Evolutionary conservation across 2,113 vertebrate species (phyloP), one percentile per base, ranked within the genome.

Genomic region (Poicephalus gulielmi): DNA sequence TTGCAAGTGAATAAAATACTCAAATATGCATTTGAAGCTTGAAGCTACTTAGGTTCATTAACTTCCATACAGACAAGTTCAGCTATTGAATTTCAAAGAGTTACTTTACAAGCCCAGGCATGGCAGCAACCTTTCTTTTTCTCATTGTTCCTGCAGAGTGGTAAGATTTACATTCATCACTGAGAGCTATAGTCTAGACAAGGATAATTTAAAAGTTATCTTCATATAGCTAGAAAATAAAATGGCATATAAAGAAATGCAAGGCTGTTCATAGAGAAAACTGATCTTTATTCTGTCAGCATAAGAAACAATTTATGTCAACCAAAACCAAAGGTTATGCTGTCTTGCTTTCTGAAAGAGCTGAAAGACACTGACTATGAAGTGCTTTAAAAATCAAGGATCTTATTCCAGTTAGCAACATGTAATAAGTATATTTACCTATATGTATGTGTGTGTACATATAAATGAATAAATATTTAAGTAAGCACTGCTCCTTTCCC

Each of bases 401-500:
- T 77, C 41, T 80, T 83, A 70, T 88, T 85, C 49, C 35, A 71
- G 67, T 73, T 76, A 80, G 67, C 59, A 90, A 59, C 8, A 11
- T 17, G 25, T 25, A 77, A 92, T 86, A 93, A 91, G 87, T 91
- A n/a, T 81, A 57, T 95, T 96, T 95, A 46, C 30, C 13, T 64
- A 17, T 47, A 39, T 43, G 46, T 39, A 64, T 14, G 11, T 55
- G 13, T 43, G 11, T 81, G 33, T 71, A 27, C 43, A 53, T 68
- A 84, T 7, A 94, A 92, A 76, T 44, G 20, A 81, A 68, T 87
- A 90, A 95, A 90, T 94, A 93, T 85, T 95, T 93, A 80, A 76
- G 62, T 71, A 73, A 85, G 15, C 37, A 30, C 37, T 79, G 27
- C 78, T 92, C 17, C 53, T 94, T 95, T 95, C 79, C 74, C 90